These are phyloP conservation scores for Neoscelio sp. DNA, from an alignment of 2,888 invertebrate genomes.

Conservation along the genomic window DNA sequence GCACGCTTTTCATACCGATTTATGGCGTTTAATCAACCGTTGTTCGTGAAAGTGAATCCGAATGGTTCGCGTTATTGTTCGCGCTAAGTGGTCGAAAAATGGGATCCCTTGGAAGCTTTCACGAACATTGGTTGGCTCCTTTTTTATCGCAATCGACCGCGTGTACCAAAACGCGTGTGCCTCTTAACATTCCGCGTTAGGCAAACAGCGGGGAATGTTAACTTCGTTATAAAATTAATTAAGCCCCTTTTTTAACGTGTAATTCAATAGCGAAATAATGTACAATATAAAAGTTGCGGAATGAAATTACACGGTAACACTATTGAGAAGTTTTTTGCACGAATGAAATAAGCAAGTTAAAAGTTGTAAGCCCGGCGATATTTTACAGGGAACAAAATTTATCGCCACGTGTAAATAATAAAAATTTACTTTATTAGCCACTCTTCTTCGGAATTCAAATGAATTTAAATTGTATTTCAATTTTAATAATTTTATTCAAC, in stretches of 20 bases:
- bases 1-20: too few species aligned
- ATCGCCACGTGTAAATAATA: constrained; percentile 35
- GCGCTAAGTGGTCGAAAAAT: too few species aligned
- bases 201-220: too few species aligned
- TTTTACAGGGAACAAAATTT: constrained; percentile 27
- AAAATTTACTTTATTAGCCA: constrained; percentile 34
- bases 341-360: constrained; percentile 47
- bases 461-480: constrained; percentile 44
- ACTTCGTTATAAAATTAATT: constrained; percentile 31
- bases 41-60: too few species aligned
- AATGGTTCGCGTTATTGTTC: too few species aligned
- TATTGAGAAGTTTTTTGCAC: constrained; percentile 48
- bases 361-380: constrained; percentile 37
- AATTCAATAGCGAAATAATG: constrained; percentile 49
- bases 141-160: too few species aligned
- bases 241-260: constrained; percentile 23
- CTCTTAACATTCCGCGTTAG: too few species aligned
- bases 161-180: too few species aligned
- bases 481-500: constrained; percentile 51
- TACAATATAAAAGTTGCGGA: constrained; percentile 41
- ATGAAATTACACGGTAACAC: constrained; percentile 47
- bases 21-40: too few species aligned
- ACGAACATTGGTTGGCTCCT: too few species aligned
- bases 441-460: constrained; percentile 29
- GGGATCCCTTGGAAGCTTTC: too few species aligned